Base-by-base conservation (phyloP, 92 coral and sea anemone genomes). In the Virgularia gustaviana region DNA sequence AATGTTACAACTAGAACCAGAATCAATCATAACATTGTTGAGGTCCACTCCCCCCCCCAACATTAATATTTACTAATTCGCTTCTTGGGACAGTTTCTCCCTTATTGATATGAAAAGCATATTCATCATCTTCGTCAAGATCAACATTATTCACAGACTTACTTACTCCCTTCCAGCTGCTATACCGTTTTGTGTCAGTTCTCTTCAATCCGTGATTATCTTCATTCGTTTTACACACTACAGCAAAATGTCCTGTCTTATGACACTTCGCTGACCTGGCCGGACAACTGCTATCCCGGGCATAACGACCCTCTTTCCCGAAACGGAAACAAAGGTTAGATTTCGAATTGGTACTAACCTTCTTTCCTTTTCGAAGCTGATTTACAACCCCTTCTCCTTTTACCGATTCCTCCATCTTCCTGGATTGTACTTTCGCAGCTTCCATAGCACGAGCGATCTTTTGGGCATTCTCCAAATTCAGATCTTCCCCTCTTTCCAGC, bases 391-490 rank as follows among this genome's bases (percentile, higher is more conserved):
- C 30, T 7, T 22, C 58, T 52, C 13, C 13, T n/a, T n/a, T n/a
- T n/a, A n/a, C n/a, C 3, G 58, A 52, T 2, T 52, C 30, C 45
- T 77, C 75, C 72, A 80, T 80, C 44, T 61, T 75, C 57, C 32
- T 76, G 2, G 71, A 79, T 44, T 77, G 83, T n/a, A 60, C 53
- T 7, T 67, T 63, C 4, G 57, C 63, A 22, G 78, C 81, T 44
- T 77, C 86, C 68, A 53, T 61, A 18, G 83, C 68, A 16, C 79
- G 78, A 33, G 83, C 89, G 5, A 75, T 39, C 32, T 61, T 22
- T 65, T 75, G 85, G 15, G 49, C 65, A 30, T 45, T 36, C 5
- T 33, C 44, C 20, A 83, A 29, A 8, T 53, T 76, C 35, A 54
- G 36, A 25, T 52, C 53, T 31, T 65, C 36, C 8, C 83, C 76